These are phyloP conservation scores for Drosophila watanabei DNA, from an alignment of 1,140 invertebrate genomes.

Conservation along the genomic window DNA sequence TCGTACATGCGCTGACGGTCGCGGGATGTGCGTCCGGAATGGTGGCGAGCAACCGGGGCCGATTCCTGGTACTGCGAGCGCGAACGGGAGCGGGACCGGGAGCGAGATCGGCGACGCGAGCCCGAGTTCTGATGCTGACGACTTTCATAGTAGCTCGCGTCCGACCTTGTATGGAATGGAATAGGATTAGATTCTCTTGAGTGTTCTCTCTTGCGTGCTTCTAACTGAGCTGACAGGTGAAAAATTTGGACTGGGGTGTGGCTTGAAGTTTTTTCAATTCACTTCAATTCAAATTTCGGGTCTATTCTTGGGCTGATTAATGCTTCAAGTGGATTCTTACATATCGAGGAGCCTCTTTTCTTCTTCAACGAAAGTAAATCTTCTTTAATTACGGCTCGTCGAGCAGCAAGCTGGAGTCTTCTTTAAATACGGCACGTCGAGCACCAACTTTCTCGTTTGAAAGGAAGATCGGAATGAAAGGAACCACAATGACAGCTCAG, in stretches of 20 bases:
- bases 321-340: conserved; percentile 26
- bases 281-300: conserved; percentile 16
- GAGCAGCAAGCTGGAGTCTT: not conserved
- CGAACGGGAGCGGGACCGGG: conserved; percentile 28
- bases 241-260: conserved; percentile 35
- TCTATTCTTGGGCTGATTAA: conserved; percentile 16
- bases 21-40: conserved; percentile 32
- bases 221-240: conserved; percentile 20
- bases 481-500: conserved; percentile 42
- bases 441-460: conserved; percentile 42
- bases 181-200: conserved; percentile 68
- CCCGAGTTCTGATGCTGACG: conserved; percentile 31
- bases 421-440: conserved; percentile 25
- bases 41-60: conserved; percentile 17
- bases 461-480: conserved; percentile 45
- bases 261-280: conserved; percentile 16
- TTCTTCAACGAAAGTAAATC: not conserved
- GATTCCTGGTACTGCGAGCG: conserved; percentile 6
- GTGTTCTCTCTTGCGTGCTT: conserved; percentile 41
- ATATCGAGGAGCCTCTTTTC: conserved; percentile 6
- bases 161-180: conserved; percentile 69
- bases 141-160: conserved; percentile 47
- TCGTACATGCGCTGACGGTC: conserved; percentile 57
- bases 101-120: conserved; percentile 36
- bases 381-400: not conserved